Evolutionary conservation across 2,113 vertebrate genomes (phyloP), one percentile per base, ranked within the genome.

Genomic region (Grantiella picta): DNA sequence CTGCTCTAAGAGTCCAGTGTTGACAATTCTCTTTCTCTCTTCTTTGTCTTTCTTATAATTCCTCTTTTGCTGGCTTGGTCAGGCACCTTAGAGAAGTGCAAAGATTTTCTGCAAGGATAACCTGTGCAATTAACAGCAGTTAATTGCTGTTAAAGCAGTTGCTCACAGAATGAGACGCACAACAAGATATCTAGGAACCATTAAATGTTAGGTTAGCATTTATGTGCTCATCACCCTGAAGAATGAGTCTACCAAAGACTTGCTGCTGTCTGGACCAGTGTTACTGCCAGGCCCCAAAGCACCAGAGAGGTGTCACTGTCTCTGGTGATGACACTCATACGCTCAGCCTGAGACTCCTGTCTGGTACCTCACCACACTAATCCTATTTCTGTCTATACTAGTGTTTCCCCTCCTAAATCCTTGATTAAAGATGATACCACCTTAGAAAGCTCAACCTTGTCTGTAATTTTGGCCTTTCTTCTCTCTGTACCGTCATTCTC

Each of bases 161-260:
- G 44, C 28, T 56, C 24, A 44, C 5, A 10, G 28, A 33, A n/a
- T 69, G 52, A 40, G 28, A 54, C 12, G 10, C 5, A 24, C 11
- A 33, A 33, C 42, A 65, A 57, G n/a, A 23, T 3, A 64, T 8
- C 20, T 38, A 20, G n/a, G 59, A 68, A 47, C 57, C n/a, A 31
- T 1, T 23, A 16, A 45, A 36, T 21, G 10, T 52, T 59, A 47
- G 36, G 15, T 31, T 82, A 53, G 20, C 45, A 50, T 29, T 57
- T 47, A 19, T 0, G 0, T 45, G 65, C 28, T 75, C 20, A 52
- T 71, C 7, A 15, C 35, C 6, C 29, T 40, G 12, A 21, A 33
- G 75, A 85, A 71, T 4, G 28, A 68, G 14, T 40, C 36, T 80
- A 12, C 17, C 5, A 40, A 60, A 76, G 8, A 36, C 18, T 3